A percentile compares a stretch with the other conserved stretches of the same genome.
Evolutionary conservation across 2,113 vertebrate genomes (phyloP).

Genomic region (Zootoca vivipara): DNA sequence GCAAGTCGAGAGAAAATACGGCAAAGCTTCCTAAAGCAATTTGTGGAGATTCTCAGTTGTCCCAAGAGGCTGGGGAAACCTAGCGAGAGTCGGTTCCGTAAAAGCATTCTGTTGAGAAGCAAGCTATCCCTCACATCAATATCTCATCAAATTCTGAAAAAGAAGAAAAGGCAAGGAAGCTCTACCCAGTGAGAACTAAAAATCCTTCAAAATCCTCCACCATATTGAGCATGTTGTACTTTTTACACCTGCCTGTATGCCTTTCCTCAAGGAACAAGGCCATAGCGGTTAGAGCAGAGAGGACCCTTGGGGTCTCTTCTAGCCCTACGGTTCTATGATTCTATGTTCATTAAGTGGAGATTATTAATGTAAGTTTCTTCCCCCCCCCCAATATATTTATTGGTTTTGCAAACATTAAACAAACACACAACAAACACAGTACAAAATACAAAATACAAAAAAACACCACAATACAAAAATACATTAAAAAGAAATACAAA

Average conservation of each 20-base stretch:
- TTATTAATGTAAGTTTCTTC: neutral
- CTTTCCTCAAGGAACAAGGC: neutral
- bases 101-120: conserved; percentile 15
- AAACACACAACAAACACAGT: no score
- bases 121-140: neutral
- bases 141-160: conserved; percentile 27
- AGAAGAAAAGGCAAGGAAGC: neutral
- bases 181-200: conserved; percentile 26
- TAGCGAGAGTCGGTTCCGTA: neutral
- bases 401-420: no score
- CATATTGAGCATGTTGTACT: neutral
- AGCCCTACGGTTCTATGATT: no score
- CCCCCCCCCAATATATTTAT: no score
- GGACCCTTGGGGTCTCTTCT: no score
- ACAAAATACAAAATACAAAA: no score
- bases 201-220: conserved; percentile 24
- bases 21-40: neutral
- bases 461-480: no score
- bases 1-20: conserved; percentile 34
- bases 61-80: conserved; percentile 30
- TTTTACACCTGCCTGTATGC: conserved; percentile 2
- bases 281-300: no score
- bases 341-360: neutral
- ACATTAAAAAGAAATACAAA: no score
- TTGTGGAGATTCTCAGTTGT: conserved; percentile 2